Evolutionary conservation across 2,113 vertebrate genomes (phyloP).

Genomic region (Coptodon bakossiorum): DNA sequence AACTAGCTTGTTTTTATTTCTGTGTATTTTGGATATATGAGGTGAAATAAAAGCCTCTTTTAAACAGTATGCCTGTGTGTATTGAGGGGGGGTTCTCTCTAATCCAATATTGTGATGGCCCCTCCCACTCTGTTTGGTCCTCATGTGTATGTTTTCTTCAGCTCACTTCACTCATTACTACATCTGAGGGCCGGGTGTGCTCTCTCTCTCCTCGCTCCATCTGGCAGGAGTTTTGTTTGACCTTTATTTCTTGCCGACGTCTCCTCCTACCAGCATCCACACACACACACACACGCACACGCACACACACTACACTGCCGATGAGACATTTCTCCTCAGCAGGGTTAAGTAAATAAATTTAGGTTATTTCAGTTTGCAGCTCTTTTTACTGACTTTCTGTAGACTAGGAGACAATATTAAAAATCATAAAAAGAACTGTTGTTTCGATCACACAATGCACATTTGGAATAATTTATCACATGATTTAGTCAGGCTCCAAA

Average conservation of each 20-base stretch:
- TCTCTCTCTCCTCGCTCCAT: background rate
- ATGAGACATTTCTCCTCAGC: background rate
- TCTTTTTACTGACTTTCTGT: background rate
- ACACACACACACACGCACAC: background rate
- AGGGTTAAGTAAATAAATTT: background rate
- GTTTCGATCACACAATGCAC: rapidly evolving
- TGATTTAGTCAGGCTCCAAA: background rate
- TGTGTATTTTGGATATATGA: background rate
- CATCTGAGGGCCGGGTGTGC: background rate
- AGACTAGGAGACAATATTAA: background rate
- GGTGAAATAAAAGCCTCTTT: background rate
- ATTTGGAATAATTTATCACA: background rate
- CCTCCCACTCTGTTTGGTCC: background rate
- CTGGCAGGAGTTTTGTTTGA: background rate
- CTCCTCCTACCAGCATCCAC: background rate
- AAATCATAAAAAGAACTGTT: background rate
- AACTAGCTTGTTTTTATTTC: background rate
- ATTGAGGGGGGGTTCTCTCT: background rate
- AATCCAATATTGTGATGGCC: background rate
- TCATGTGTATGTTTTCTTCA: background rate
- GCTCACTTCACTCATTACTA: background rate
- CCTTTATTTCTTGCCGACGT: background rate
- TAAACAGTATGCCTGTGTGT: background rate
- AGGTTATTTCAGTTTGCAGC: background rate
- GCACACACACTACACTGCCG: rapidly evolving